Percentiles rank a stretch among this genome's conserved stretches.
Conservation (phyloP, 2,797 vertebrate species). For the Steatocranus sp. region DNA sequence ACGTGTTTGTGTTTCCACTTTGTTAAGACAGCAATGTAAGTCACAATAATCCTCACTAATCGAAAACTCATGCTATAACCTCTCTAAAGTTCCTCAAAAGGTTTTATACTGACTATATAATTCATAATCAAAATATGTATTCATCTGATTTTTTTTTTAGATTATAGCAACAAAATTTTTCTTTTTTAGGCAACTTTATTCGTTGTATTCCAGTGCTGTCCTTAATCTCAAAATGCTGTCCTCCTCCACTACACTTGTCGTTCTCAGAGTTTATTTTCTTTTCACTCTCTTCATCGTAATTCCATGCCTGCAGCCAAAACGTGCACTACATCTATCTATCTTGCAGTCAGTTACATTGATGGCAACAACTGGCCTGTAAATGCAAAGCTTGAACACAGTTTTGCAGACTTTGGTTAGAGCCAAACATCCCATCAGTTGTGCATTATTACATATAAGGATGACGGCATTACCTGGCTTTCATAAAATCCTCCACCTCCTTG, state of each 20-base stretch:
- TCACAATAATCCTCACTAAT: background rate
- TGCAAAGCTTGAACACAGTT: background rate
- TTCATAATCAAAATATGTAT: background rate
- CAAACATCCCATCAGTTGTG: background rate
- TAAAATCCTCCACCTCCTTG: constrained; percentile 94
- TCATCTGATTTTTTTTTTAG: background rate
- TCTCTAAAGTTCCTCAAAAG: background rate
- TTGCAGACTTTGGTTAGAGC: background rate
- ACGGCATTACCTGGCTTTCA: constrained; percentile 88
- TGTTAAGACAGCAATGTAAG: background rate
- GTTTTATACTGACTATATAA: background rate
- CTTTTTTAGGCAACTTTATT: background rate
- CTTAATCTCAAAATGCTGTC: background rate
- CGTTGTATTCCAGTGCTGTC: background rate
- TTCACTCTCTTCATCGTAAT: background rate
- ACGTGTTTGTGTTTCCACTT: background rate
- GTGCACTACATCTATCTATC: background rate
- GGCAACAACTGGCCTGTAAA: background rate
- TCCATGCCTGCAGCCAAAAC: background rate
- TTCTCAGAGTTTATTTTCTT: background rate
- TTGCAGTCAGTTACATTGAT: background rate
- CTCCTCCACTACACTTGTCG: background rate
- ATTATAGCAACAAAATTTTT: background rate
- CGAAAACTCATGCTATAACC: background rate
- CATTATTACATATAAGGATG: background rate